Conservation (phyloP, 2,113 vertebrate species). For the Anthoscopus minutus region DNA sequence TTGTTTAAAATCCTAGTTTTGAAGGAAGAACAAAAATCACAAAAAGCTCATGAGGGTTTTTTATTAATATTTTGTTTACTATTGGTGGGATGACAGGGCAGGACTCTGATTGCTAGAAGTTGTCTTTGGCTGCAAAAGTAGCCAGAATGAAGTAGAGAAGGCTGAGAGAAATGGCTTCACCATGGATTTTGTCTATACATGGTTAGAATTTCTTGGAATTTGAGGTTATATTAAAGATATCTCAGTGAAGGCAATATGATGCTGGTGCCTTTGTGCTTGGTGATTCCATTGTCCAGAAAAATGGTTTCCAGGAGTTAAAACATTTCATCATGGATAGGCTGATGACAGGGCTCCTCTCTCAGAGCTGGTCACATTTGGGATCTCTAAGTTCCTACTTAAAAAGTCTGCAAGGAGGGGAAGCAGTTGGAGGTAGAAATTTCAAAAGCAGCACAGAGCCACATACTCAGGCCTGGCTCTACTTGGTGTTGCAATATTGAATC, state of each 20-base stretch:
- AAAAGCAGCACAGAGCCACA: not conserved
- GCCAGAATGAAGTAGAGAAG: not conserved
- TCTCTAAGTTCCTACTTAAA: not conserved
- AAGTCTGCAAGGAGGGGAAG: not conserved
- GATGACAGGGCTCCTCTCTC: not conserved
- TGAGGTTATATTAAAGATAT: not conserved
- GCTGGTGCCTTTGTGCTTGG: not conserved
- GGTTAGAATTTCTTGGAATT: not conserved
- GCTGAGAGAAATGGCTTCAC: not conserved
- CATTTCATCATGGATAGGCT: not conserved
- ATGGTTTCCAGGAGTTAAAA: not conserved
- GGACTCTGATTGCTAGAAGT: not conserved
- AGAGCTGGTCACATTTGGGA: not conserved
- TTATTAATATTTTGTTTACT: not conserved
- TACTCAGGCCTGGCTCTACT: not conserved
- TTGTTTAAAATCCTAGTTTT: slow-evolving; percentile 26
- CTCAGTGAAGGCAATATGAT: not conserved
- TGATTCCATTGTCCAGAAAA: not conserved
- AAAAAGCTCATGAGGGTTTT: not conserved
- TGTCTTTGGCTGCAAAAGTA: not conserved
- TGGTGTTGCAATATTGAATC: not conserved
- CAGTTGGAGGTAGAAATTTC: not conserved
- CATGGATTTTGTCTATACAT: not conserved
- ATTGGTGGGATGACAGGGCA: not conserved
- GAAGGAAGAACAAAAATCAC: not conserved